Evolutionary conservation across 2,113 vertebrate genomes (phyloP).

Genomic region (Apeltes quadracus): DNA sequence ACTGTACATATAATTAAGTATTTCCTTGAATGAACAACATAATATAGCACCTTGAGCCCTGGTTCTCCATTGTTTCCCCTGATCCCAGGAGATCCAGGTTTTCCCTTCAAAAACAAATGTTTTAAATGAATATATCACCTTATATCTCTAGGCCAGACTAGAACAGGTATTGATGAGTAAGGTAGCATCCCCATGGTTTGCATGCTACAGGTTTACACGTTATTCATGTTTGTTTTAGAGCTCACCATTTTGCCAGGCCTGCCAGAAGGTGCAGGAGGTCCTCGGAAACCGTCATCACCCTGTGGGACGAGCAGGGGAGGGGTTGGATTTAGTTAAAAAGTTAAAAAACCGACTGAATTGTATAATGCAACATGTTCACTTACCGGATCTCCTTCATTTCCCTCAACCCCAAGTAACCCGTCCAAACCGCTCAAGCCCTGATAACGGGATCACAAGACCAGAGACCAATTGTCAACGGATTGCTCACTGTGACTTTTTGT

Average conservation of each 20-base stretch:
- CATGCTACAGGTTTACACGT: not conserved
- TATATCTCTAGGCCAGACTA: not conserved
- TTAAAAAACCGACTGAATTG: not conserved
- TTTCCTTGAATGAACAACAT: not conserved
- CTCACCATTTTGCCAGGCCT: constrained; percentile 70
- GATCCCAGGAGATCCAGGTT: constrained; percentile 67
- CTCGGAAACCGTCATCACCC: constrained; percentile 74
- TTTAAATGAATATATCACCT: constrained; percentile 3
- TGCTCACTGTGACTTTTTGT: not conserved
- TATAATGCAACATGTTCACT: constrained; percentile 18
- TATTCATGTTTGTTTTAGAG: not conserved
- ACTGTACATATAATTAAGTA: not conserved
- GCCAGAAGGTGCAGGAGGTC: constrained; percentile 68
- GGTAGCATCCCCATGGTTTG: not conserved
- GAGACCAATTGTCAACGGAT: not conserved
- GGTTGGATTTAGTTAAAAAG: not conserved
- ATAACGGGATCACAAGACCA: constrained; percentile 5
- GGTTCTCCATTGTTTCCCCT: constrained; percentile 62
- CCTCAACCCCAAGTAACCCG: constrained; percentile 80
- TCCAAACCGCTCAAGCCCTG: constrained; percentile 77
- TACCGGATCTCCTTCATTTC: constrained; percentile 81
- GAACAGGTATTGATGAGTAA: not conserved
- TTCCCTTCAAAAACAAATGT: constrained; percentile 59
- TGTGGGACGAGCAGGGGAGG: constrained; percentile 29
- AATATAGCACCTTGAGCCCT: constrained; percentile 70